Evolutionary conservation across 2,888 invertebrate genomes (phyloP), one percentile per base, ranked within the genome.

Genomic region (Calliphora vomitoria): DNA sequence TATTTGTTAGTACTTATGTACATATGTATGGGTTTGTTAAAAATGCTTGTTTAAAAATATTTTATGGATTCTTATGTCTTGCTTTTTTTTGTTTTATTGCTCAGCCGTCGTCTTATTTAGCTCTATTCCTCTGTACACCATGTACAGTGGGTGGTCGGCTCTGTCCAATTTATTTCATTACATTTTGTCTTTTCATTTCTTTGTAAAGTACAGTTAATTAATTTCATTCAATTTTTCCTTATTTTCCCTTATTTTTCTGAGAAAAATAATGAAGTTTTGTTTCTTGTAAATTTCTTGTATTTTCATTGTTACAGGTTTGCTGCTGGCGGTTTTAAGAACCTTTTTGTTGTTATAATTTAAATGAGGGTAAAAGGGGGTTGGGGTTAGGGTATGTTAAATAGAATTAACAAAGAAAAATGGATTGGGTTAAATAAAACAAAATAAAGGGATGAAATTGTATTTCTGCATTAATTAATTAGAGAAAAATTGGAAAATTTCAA

Each of bases 181-280:
- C 50, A 20, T 41, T 66, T 60, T n/a, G 25, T 53, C 53, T 41
- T 64, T 38, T 50, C 31, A 41, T 20, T 47, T 71, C 72, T 53
- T 58, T 50, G 31, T 25, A 18, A 80, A 69, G 69, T 83, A 71
- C 58, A 81, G 86, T 83, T 87, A 87, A 87, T 87, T 87, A 87
- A 87, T 83, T 87, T 80, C 58, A 71, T 87, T 87, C 20, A 60
- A n/a, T 80, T 69, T 58, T 60, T 60, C 15, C 68, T 79, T 58
- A 35, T 58, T 79, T 58, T 62, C 35, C 58, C 15, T 31, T 64
- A 53, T 55, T 81, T 81, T 62, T 82, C 8, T 72, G 53, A 20
- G 35, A 18, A 11, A 31, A 20, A 44, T 87, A 81, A 87, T 66
- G 50, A 83, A 75, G 80, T 80, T 80, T 80, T 75, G 38, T 71